phyloP scores from a whole-genome alignment of 2,113 vertebrate species.

The Serilophus lunatus region DNA sequence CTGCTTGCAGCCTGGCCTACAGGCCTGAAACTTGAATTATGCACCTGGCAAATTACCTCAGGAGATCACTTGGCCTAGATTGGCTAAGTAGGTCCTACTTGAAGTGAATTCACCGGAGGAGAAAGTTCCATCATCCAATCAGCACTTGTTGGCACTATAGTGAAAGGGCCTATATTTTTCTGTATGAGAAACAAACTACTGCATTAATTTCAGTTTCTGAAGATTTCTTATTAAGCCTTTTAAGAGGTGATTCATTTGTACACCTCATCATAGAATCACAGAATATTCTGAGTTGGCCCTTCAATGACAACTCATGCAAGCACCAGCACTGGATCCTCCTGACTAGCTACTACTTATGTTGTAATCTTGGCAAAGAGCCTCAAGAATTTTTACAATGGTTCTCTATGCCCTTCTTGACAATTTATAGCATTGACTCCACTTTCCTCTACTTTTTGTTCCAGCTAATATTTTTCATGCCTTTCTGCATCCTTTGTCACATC shows the following conservation, averaged over 20 bases:
- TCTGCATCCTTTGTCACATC: neutral
- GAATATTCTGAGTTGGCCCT: neutral
- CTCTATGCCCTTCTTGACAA: neutral
- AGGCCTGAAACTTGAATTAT: neutral
- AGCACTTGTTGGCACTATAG: fast-evolving
- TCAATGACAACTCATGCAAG: neutral
- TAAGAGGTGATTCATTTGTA: neutral
- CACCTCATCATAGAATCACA: neutral
- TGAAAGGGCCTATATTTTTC: neutral
- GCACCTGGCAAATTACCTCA: neutral
- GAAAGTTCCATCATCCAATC: neutral
- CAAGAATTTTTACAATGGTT: neutral
- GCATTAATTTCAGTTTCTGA: neutral
- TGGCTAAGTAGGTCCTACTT: neutral
- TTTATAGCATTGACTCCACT: neutral
- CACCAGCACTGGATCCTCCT: neutral
- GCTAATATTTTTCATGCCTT: neutral
- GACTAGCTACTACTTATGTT: neutral
- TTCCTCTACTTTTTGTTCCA: neutral
- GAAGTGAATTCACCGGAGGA: neutral
- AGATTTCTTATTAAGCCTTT: neutral
- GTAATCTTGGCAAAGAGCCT: neutral
- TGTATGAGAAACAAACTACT: neutral
- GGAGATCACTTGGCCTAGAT: neutral
- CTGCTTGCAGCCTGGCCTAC: neutral